Percentiles rank a stretch among this genome's conserved stretches.
Conservation (phyloP, 1,140 invertebrate genomes). For the Drosophila eugracilis region DNA sequence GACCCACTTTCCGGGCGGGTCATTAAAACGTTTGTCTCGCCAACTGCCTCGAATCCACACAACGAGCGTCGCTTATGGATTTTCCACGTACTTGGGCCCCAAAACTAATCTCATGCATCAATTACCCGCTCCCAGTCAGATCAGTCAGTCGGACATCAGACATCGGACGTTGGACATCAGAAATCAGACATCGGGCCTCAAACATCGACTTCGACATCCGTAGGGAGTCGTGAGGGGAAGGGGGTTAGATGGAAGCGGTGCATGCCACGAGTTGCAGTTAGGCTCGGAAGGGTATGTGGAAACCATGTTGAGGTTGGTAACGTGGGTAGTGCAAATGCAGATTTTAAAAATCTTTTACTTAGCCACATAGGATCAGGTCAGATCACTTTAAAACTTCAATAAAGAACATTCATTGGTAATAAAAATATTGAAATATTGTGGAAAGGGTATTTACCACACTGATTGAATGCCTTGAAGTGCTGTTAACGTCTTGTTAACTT, state of each 20-base stretch:
- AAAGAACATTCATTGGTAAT: neutral
- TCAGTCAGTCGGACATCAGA: constrained; percentile 40
- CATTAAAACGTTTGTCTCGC: constrained; percentile 50
- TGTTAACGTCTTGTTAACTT: constrained; percentile 53
- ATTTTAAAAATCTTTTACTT: no score
- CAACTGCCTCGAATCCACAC: constrained; percentile 54
- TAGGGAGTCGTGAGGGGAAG: constrained; percentile 58
- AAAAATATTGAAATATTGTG: neutral
- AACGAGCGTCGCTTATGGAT: constrained; percentile 77
- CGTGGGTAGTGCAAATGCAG: no score
- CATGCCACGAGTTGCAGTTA: constrained; percentile 28
- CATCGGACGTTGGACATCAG: constrained; percentile 6
- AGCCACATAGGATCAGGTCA: no score
- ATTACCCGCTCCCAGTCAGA: constrained; percentile 65
- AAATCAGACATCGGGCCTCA: constrained; percentile 25
- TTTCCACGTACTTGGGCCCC: constrained; percentile 75
- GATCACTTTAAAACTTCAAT: no score
- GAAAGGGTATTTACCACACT: constrained; percentile 7
- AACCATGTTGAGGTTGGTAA: neutral
- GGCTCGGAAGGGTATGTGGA: constrained; percentile 16
- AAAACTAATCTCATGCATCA: constrained; percentile 82
- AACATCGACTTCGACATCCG: constrained; percentile 64
- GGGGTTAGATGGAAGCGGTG: constrained; percentile 16
- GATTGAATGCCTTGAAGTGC: neutral
- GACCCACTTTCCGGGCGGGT: constrained; percentile 62